Conservation (phyloP, 2,888 invertebrate genomes). For the Julus scandinavius region DNA sequence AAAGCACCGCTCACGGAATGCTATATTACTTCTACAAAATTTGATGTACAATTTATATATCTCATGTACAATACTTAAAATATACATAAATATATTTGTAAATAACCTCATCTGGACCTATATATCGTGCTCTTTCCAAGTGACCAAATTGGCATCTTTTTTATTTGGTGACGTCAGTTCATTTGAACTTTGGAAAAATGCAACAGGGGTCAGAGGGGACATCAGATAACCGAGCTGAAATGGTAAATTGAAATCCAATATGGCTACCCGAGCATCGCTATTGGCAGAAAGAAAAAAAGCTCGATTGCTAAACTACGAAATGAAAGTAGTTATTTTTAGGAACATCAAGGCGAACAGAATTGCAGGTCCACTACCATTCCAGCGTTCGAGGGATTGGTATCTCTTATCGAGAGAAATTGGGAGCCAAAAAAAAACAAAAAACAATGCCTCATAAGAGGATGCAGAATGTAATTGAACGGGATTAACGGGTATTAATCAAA, state of each 20-base stretch:
- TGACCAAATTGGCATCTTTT: too few species aligned
- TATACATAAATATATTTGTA: too few species aligned
- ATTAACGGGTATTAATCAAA: slow-evolving; percentile 12
- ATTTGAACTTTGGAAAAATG: background rate
- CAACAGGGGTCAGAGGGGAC: background rate
- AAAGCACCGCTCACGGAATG: too few species aligned
- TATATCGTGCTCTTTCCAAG: too few species aligned
- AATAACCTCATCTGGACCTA: too few species aligned
- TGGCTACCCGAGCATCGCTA: slow-evolving; percentile 4
- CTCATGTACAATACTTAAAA: too few species aligned
- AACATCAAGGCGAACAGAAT: background rate
- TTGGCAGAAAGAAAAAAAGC: background rate
- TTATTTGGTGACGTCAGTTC: background rate
- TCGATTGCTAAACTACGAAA: slow-evolving; percentile 33
- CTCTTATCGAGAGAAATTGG: background rate
- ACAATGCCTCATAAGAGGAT: background rate
- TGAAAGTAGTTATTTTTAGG: slow-evolving; percentile 12
- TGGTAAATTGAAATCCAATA: slow-evolving; percentile 12
- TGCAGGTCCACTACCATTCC: slow-evolving; percentile 33
- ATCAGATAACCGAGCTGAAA: background rate
- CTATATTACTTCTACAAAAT: too few species aligned
- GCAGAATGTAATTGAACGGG: slow-evolving; percentile 1
- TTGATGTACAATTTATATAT: too few species aligned
- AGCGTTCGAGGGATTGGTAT: slow-evolving; percentile 15
- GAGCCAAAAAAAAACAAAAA: background rate